These are phyloP conservation scores for Macaria notata DNA, from an alignment of 2,888 invertebrate species.

Conservation along the genomic window DNA sequence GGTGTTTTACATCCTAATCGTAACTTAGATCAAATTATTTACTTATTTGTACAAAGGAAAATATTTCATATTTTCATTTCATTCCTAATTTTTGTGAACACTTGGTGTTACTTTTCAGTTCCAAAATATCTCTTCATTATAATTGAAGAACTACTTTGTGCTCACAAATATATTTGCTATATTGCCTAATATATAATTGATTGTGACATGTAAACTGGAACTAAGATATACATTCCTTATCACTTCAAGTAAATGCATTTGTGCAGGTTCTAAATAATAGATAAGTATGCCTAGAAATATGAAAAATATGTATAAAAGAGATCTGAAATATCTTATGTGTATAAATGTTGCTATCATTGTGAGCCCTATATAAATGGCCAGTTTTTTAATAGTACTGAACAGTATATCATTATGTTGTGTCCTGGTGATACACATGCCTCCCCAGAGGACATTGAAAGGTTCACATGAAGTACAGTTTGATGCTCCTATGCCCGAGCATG, in stretches of 20 bases:
- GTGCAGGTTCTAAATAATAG: conserved; percentile 53
- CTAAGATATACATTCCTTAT: conserved; percentile 22
- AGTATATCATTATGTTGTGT: conserved; percentile 48
- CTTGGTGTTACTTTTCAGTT: too few species aligned
- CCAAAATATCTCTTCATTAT: too few species aligned
- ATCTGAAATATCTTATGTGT: conserved; percentile 30
- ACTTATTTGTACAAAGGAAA: too few species aligned
- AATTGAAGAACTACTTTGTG: not conserved
- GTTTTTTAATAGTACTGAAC: conserved; percentile 45
- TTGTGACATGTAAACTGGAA: conserved; percentile 11
- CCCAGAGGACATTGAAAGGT: conserved; percentile 47
- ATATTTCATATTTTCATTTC: too few species aligned
- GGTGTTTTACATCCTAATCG: too few species aligned
- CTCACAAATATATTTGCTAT: conserved; percentile 1
- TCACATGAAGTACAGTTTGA: conserved; percentile 93
- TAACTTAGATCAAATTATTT: too few species aligned
- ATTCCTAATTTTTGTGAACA: too few species aligned
- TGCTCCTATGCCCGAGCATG: conserved; percentile 92
- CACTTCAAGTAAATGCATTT: conserved; percentile 45
- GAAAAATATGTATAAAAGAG: conserved; percentile 9
- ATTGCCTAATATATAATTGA: conserved; percentile 1
- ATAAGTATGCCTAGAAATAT: conserved; percentile 47
- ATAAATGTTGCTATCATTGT: conserved; percentile 38
- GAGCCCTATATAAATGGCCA: conserved; percentile 53
- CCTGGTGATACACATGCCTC: conserved; percentile 59